Evolutionary conservation across 2,797 vertebrate species (phyloP).

Genomic region (Antrozous pallidus): DNA sequence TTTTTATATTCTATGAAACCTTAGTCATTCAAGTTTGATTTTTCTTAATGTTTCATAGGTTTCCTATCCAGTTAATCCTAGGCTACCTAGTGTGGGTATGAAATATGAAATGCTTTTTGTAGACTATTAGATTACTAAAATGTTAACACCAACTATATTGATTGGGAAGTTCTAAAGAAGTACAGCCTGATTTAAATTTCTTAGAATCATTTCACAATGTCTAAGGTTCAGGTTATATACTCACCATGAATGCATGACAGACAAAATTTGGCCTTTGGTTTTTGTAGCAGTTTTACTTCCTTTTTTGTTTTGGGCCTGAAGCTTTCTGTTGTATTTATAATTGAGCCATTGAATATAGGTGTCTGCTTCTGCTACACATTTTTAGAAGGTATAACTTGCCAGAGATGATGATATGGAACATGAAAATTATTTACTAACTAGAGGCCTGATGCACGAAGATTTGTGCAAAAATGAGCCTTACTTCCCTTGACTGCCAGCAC

Average conservation of each 20-base stretch:
- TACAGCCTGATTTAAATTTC: not conserved
- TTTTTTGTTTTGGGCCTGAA: conserved; percentile 74
- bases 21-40: not conserved
- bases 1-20: not conserved
- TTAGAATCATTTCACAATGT: not conserved
- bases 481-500: too few species aligned
- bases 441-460: too few species aligned
- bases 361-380: conserved; percentile 58
- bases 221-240: not conserved
- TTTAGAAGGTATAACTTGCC: conserved; percentile 66
- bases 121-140: not conserved
- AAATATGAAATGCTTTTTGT: not conserved
- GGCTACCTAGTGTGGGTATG: not conserved
- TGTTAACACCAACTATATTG: not conserved
- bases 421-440: conserved; percentile 60
- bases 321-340: conserved; percentile 78
- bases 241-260: conserved; percentile 70
- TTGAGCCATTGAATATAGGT: conserved; percentile 70
- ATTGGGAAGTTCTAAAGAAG: not conserved
- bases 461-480: too few species aligned
- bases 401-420: conserved; percentile 60
- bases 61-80: not conserved
- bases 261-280: conserved; percentile 68
- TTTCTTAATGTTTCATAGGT: not conserved
- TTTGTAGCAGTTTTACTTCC: conserved; percentile 56